A percentile compares a stretch with the other conserved stretches of the same genome.
Evolutionary conservation across 2,113 vertebrate species (phyloP).

Genomic region (Melozone crissalis): DNA sequence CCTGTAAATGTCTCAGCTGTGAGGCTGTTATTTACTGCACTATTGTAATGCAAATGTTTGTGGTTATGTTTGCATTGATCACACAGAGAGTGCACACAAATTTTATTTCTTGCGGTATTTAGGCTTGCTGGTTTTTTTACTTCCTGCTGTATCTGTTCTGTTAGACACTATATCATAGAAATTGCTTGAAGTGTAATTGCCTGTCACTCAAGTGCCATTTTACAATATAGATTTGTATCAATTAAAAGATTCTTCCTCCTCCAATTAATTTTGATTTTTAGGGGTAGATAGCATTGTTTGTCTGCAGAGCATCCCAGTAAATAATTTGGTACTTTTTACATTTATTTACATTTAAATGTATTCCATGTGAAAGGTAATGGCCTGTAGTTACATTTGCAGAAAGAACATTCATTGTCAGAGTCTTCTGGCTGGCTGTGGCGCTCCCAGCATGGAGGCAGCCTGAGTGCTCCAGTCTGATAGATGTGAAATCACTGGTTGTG

Average conservation of each 20-base stretch:
- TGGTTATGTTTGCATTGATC: conserved; percentile 35
- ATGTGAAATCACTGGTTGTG: neutral
- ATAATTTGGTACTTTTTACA: neutral
- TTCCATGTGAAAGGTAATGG: neutral
- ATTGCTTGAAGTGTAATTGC: neutral
- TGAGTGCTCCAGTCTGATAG: neutral
- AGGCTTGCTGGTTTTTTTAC: neutral
- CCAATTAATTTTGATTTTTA: neutral
- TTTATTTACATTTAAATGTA: neutral
- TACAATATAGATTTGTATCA: neutral
- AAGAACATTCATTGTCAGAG: neutral
- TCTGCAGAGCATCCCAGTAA: neutral
- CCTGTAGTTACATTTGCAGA: neutral
- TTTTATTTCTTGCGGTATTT: neutral
- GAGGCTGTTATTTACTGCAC: conserved; percentile 29
- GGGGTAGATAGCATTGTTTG: neutral
- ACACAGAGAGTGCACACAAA: neutral
- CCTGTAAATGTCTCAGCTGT: conserved; percentile 30
- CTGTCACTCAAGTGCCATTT: neutral
- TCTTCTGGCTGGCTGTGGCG: neutral
- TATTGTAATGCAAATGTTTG: conserved; percentile 56
- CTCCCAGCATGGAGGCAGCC: neutral
- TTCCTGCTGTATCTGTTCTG: neutral
- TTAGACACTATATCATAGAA: neutral
- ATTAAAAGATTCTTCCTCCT: neutral